Conservation (phyloP, 2,888 invertebrate genomes). For the Heteromurus nitidus region DNA sequence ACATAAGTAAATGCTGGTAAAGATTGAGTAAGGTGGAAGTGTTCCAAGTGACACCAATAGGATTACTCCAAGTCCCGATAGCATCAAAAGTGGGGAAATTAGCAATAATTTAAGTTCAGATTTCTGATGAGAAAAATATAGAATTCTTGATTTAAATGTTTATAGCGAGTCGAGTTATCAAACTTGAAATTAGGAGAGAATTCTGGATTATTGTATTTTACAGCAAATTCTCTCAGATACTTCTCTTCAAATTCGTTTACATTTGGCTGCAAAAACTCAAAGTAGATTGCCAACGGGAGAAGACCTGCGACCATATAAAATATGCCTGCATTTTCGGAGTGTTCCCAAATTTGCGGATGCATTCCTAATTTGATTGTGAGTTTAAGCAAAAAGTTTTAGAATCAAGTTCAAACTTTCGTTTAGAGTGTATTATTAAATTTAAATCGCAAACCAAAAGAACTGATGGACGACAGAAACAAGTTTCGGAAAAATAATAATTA, state of each 20-base stretch:
- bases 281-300: neutral
- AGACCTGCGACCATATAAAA: constrained; percentile 15
- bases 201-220: neutral
- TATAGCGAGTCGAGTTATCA: too few species aligned
- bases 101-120: neutral
- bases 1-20: neutral
- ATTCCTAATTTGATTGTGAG: too few species aligned
- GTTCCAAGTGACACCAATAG: neutral
- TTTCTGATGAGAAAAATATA: constrained; percentile 2
- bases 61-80: neutral
- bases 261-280: constrained; percentile 12
- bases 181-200: neutral
- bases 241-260: constrained; percentile 22
- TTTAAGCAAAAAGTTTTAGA: too few species aligned
- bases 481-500: too few species aligned
- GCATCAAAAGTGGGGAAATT: constrained; percentile 5
- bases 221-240: constrained; percentile 9
- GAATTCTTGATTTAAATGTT: neutral
- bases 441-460: too few species aligned
- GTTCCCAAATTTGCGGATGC: neutral
- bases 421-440: too few species aligned
- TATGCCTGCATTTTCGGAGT: constrained; percentile 28
- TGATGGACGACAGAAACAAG: too few species aligned
- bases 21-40: neutral
- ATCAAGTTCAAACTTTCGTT: too few species aligned